Evolutionary conservation across 2,888 invertebrate species (phyloP).

Genomic region (Acrobasis suavella): DNA sequence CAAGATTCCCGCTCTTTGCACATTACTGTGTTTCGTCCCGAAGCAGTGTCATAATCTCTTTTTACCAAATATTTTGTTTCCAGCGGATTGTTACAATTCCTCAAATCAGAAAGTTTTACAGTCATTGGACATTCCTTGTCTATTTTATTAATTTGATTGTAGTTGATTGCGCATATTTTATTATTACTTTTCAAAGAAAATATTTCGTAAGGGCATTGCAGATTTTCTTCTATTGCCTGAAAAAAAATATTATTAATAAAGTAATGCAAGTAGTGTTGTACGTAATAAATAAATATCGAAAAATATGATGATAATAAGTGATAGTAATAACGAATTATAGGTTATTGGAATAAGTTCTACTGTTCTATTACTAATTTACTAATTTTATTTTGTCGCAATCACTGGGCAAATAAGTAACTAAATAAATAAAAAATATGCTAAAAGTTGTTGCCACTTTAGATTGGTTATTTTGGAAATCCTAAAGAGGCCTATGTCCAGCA

Average conservation of each 20-base stretch:
- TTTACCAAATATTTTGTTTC: constrained; percentile 50
- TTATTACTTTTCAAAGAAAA: constrained; percentile 43
- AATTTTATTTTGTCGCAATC: too few species aligned
- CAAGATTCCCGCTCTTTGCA: constrained; percentile 53
- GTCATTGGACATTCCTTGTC: constrained; percentile 38
- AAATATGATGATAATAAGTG: background rate
- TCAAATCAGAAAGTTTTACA: constrained; percentile 43
- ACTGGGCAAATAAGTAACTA: too few species aligned
- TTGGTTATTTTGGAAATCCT: too few species aligned
- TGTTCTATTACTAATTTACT: too few species aligned
- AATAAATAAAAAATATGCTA: too few species aligned
- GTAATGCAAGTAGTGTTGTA: constrained; percentile 7
- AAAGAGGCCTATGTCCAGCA: too few species aligned
- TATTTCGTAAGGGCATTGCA: constrained; percentile 58
- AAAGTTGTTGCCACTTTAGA: too few species aligned
- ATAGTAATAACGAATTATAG: background rate
- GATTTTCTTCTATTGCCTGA: constrained; percentile 56
- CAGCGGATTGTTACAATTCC: constrained; percentile 56
- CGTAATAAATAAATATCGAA: background rate
- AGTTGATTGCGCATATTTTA: constrained; percentile 46
- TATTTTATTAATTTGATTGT: constrained; percentile 35
- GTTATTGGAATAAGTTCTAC: background rate
- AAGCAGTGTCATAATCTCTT: constrained; percentile 36
- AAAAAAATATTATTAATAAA: constrained; percentile 24
- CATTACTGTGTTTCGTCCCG: constrained; percentile 40